A percentile compares a stretch with the other conserved stretches of the same genome.
Conservation (phyloP, 2,113 vertebrate genomes). For the Montifringilla adamsi region DNA sequence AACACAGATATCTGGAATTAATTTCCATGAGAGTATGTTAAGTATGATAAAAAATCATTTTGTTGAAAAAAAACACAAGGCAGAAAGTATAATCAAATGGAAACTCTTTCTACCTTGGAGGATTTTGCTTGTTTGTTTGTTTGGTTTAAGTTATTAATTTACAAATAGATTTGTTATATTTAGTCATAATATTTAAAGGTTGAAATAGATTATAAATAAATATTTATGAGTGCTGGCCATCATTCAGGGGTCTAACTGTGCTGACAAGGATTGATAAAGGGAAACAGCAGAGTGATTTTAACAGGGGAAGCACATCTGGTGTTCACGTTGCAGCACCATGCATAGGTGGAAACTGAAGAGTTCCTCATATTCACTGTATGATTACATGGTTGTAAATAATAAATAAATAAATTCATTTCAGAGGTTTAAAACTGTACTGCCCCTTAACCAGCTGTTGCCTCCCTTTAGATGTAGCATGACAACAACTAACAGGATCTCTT, state of each 20-base stretch:
- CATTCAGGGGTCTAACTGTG: background rate
- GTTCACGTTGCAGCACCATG: accelerated
- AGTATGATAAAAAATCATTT: background rate
- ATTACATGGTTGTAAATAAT: background rate
- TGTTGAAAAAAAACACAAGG: background rate
- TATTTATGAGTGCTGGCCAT: background rate
- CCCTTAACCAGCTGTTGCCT: background rate
- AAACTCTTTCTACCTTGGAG: background rate
- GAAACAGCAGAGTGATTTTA: background rate
- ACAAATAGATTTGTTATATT: background rate
- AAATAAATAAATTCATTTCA: background rate
- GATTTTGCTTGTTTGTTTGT: background rate
- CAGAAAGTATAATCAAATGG: background rate
- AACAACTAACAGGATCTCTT: background rate
- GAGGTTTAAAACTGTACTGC: background rate
- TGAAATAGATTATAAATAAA: background rate
- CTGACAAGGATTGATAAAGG: background rate
- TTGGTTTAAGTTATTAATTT: background rate
- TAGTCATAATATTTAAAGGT: background rate
- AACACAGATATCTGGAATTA: background rate
- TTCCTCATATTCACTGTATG: background rate
- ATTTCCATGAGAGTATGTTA: background rate
- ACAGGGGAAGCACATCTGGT: accelerated
- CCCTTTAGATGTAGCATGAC: no score
- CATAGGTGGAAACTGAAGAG: background rate